Conservation (phyloP, 1,140 invertebrate genomes). For the Drosophila malerkotliana region DNA sequence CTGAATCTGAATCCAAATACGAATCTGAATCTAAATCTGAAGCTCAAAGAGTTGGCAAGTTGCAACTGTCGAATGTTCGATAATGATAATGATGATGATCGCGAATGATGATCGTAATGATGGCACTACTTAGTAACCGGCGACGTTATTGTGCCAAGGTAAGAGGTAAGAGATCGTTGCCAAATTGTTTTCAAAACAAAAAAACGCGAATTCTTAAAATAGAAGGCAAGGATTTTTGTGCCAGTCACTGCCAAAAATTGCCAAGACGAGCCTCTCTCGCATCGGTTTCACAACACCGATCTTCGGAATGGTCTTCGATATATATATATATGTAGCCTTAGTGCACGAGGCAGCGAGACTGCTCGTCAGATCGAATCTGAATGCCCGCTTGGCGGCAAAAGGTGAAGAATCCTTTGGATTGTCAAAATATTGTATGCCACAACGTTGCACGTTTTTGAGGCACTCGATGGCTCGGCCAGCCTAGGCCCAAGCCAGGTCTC, state of each 20-base stretch:
- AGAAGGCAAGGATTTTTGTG: conserved; percentile 72
- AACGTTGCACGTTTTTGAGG: conserved; percentile 24
- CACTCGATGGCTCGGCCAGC: conserved; percentile 18
- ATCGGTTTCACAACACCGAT: conserved; percentile 53
- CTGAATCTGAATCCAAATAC: not conserved
- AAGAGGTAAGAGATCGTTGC: conserved; percentile 65
- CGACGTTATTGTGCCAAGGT: conserved; percentile 80
- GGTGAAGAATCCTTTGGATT: conserved; percentile 81
- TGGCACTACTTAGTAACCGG: conserved; percentile 26
- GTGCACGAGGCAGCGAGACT: conserved; percentile 30
- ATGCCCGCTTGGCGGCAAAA: conserved; percentile 57
- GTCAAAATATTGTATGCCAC: conserved; percentile 81
- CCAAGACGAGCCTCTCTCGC: conserved; percentile 53
- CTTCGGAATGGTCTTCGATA: not conserved
- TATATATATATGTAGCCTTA: not conserved
- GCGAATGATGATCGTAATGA: conserved; percentile 13
- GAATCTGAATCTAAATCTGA: not conserved
- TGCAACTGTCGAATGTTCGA: conserved; percentile 64
- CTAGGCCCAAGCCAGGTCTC: not conserved
- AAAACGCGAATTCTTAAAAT: conserved; percentile 69
- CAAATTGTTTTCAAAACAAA: conserved; percentile 61
- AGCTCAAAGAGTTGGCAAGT: conserved; percentile 19
- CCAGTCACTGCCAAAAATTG: conserved; percentile 73
- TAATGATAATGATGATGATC: conserved; percentile 14
- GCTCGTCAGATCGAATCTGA: conserved; percentile 2